Base-by-base conservation (phyloP, 2,797 vertebrate genomes). In the Gymnodraco acuticeps region DNA sequence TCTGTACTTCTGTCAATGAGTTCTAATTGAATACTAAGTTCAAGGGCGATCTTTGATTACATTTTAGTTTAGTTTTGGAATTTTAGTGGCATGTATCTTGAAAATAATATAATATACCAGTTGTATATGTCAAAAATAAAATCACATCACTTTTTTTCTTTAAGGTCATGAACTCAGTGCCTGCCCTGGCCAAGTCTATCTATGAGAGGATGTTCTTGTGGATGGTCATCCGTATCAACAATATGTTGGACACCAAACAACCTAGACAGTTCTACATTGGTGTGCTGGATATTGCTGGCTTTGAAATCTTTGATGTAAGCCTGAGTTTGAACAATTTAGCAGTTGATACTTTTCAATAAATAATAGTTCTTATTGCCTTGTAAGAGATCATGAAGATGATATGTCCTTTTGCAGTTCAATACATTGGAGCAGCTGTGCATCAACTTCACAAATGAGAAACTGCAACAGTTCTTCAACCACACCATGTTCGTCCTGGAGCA, bases 181-280 rank as follows among this genome's bases (percentile, higher is more conserved):
- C 95, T 19, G 97, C 97, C 2, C 88, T 97, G 33, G 93, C 92
- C 55, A 97, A 97, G 56, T 94, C 96, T 0, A 82, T 97, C 74
- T 98, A 96, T 65, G 97, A 97, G 80, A 97, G 92, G 83, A 97
- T 98, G 96, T 98, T 98, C 93, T 82, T 97, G 91, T 97, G 97
- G 97, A 98, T 98, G 97, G 97, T 98, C 77, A 17, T 96, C 74
- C 96, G 96, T 8, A 97, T 98, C 92, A 98, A 98, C 56, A 95
- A 97, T 69, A 96, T 97, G 91, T 87, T 98, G 93, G 97, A 98
- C 82, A 98, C 97, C 0, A 98, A 97, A 83, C 96, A 97, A 67
- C 71, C 95, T 63, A 95, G 97, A 67, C 96, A 98, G 75, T 95
- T 82, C 87, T 98, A 94, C 86, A 98, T 98, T 65, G 96, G 97